Conservation (phyloP, 2,797 vertebrate genomes). For the Paramormyrops hopkinsi region DNA sequence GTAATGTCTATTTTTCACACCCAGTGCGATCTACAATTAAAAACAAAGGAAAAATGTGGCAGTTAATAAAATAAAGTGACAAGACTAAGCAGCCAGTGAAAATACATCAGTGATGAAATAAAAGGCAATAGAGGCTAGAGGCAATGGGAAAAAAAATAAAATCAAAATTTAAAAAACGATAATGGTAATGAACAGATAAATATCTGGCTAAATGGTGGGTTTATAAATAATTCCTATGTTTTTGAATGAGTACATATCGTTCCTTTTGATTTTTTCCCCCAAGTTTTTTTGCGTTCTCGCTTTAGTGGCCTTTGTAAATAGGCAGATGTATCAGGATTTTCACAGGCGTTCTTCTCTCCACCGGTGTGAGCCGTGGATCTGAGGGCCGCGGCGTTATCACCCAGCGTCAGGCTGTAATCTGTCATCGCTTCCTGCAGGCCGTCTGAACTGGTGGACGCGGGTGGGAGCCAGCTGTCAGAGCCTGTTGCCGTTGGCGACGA, state of each 20-base stretch:
- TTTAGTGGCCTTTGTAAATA: neutral
- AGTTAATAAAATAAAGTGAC: neutral
- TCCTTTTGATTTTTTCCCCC: neutral
- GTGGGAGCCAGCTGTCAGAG: conserved; percentile 83
- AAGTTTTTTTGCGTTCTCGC: neutral
- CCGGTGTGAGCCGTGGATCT: neutral
- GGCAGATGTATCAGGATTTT: neutral
- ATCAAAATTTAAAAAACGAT: neutral
- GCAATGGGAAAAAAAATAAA: neutral
- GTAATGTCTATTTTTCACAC: neutral
- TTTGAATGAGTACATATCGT: neutral
- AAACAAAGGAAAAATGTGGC: neutral
- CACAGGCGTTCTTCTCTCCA: neutral
- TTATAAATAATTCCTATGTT: neutral
- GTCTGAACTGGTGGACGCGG: conserved; percentile 92
- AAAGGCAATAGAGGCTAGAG: neutral
- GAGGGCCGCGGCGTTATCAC: neutral
- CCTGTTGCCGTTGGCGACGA: conserved; percentile 87
- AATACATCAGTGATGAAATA: neutral
- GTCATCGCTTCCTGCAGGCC: conserved; percentile 57
- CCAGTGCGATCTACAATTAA: neutral
- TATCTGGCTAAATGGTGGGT: neutral
- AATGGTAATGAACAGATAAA: neutral
- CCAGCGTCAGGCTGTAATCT: neutral
- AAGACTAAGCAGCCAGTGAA: neutral